Evolutionary conservation across 2,113 vertebrate species (phyloP), one percentile per base, ranked within the genome.

Genomic region (Sinosuthora webbiana): DNA sequence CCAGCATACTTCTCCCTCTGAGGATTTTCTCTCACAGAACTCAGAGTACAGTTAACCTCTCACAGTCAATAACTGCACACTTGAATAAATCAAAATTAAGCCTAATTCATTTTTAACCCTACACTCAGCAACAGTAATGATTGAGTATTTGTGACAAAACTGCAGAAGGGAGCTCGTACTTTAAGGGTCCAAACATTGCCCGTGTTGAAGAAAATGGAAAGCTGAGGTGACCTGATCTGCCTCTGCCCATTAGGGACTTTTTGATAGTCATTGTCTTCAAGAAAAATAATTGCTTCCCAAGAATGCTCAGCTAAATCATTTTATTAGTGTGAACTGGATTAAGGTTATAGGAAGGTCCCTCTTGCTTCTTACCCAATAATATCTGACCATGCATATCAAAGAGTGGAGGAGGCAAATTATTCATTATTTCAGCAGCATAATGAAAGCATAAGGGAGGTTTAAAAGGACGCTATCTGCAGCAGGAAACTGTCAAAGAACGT

Each of bases 401-500:
- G 97, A 96, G 97, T 90, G 89, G 84, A 97, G 96, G 97, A 97
- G 97, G 96, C 97, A 98, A 97, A 97, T 98, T 97, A 97, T 97
- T 97, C 96, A 97, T 97, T 97, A 96, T 97, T 96, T 97, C 93
- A 87, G 83, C 87, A 96, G 97, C 89, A 97, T 97, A 97, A 97
- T 95, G 94, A 98, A 97, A 97, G 97, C 97, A 96, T 98, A 98
- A 97, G 97, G 97, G 97, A 98, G 97, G 97, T 98, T 98, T 98
- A 95, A 98, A 98, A 98, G 97, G 97, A 97, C 95, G 96, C 95
- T 97, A 96, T 98, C 97, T 98, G 97, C 95, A 95, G 97, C 95
- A 98, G 96, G 96, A 97, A 98, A 98, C 98, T 98, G 98, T 97
- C 97, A 97, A 97, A 98, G 97, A 98, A 98, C 98, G 97, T 98